Evolutionary conservation across 2,888 invertebrate genomes (phyloP), one percentile per base, ranked within the genome.

Genomic region (Nemurella pictetii): DNA sequence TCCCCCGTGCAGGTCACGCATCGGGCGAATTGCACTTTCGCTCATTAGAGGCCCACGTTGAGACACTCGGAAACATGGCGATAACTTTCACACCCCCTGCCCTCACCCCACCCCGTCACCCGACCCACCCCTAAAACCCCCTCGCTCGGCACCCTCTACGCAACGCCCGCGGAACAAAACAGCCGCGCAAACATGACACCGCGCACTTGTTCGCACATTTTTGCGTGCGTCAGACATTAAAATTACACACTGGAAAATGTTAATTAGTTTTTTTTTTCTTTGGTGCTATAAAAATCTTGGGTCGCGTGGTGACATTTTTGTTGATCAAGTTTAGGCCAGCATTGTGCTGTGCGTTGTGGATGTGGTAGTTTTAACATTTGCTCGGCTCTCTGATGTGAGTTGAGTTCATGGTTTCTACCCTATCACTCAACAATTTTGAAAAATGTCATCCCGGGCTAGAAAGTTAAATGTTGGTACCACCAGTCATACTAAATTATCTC

Each of bases 1-100:
- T 78, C 36, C 36, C 84, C 74, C 36, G 55, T 84, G 78, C 84
- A 78, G 72, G 84, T 77, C 84, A 84, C 84, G 84, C 80, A 80
- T 36, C n/a, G 30, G 32, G 28, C 35, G 84, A 84, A 78, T 75
- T 78, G 78, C 84, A 84, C 84, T 84, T 84, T 84, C 78, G 55
- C 84, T 84, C 84, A 80, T 84, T 84, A 84, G 32, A 20, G 78
- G 28, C 73, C 30, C 73, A 25, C n/a, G 1, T 25, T 55, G 84
- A 78, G 55, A 84, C 72, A 55, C 80, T 81, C 82, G 55, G 82
- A 55, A 72, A 72, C 80, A 35, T 12, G 28, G 28, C 82, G 82
- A 82, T 82, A 82, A 82, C 27, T 82, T 81, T 82, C 82, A 25
- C 72, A 27, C 55, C 82, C 82, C 75, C 74, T 35, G 74, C 7